Base-by-base conservation (phyloP, 2,113 vertebrate genomes). In the Carlito syrichta region DNA sequence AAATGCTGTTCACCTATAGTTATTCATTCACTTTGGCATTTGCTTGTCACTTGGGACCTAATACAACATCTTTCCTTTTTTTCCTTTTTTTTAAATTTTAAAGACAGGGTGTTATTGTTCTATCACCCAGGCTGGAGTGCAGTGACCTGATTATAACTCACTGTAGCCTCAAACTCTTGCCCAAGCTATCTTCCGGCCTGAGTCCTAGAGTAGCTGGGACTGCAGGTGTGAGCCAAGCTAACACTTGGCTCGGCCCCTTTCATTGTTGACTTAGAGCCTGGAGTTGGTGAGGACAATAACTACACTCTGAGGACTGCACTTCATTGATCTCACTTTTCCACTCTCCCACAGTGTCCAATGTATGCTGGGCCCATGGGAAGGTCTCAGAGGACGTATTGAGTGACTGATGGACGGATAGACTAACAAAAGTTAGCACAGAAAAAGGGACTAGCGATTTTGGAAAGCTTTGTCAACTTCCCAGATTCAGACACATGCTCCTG, bases 1-100 rank as follows among this genome's bases (percentile, higher is more conserved):
- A 68, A 66, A 78, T 2, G 17, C n/a, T 40, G 6, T 54, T 63
- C 13, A 2, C 23, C 32, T 20, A 5, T 0, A 22, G 20, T 50
- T 14, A 3, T 11, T 32, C 20, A 3, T 11, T 32, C 68, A 25
- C 32, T 1, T 0, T 6, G 52, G 27, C 66, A 2, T 23, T 23
- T 54, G 27, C 50, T 85, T 40, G 32, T 30, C 27, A 2, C 27
- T 76, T 35, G 22, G 77, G 52, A 30, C 23, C 45, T 14, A 73
- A 32, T 45, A 52, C 56, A 30, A 1, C n/a, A n/a, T n/a, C n/a
- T n/a, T n/a, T n/a, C n/a, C n/a, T n/a, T n/a, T n/a, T n/a, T n/a
- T n/a, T n/a, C n/a, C n/a, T n/a, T n/a, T n/a, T n/a, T n/a, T n/a
- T n/a, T n/a, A n/a, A n/a, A n/a, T n/a, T n/a, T n/a, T n/a, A n/a